phyloP scores from a whole-genome alignment of 2,113 vertebrate species.

The Raja brachyura region DNA sequence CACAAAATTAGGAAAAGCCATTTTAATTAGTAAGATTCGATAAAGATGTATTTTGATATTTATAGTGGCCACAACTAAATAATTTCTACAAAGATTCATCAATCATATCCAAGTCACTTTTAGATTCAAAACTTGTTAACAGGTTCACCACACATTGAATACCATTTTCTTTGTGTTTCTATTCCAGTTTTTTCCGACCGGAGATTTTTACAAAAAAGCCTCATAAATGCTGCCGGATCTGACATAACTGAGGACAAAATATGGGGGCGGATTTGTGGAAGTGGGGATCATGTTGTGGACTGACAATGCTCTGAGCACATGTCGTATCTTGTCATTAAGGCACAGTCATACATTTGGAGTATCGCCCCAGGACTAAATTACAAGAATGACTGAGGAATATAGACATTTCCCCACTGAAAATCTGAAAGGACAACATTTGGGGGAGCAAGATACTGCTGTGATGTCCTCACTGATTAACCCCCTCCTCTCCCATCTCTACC shows the following conservation, averaged over 20 bases:
- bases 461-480: too few relatives aligned
- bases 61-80: not conserved
- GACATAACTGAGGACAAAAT: not conserved
- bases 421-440: not conserved
- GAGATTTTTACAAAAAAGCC: not conserved
- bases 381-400: not conserved
- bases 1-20: not conserved
- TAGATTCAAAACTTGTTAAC: not conserved
- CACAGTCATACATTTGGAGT: not conserved
- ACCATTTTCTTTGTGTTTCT: not conserved
- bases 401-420: not conserved
- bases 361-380: not conserved
- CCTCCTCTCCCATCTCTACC: too few relatives aligned
- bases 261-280: too few relatives aligned
- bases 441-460: not conserved
- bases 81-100: not conserved
- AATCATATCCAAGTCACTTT: not conserved
- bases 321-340: not conserved
- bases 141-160: not conserved
- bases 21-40: not conserved
- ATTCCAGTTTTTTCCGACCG: not conserved
- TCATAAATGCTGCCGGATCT: not conserved
- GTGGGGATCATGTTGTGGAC: not conserved
- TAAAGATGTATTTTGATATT: not conserved
- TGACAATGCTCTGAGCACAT: too few relatives aligned